These are phyloP conservation scores for Lepidothrix coronata DNA, from an alignment of 2,113 vertebrate species.

Conservation along the genomic window DNA sequence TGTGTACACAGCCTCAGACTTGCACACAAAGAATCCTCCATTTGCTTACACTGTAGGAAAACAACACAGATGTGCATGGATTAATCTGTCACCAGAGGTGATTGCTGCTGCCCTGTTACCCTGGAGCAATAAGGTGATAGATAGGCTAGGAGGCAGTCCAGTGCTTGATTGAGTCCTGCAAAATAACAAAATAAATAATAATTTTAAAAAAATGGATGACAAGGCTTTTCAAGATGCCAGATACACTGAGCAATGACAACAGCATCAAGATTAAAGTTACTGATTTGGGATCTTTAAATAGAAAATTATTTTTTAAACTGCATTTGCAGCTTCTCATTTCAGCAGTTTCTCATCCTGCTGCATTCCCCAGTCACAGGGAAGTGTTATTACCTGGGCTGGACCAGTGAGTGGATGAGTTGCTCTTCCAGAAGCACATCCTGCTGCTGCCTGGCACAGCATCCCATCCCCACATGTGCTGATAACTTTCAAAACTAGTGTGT, in stretches of 20 bases:
- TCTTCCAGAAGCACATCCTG: not conserved
- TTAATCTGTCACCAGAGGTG: not conserved
- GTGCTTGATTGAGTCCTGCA: not conserved
- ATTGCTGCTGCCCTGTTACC: not conserved
- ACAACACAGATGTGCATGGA: not conserved
- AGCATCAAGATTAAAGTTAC: not conserved
- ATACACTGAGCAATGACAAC: not conserved
- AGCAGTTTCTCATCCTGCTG: not conserved
- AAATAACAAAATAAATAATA: not conserved
- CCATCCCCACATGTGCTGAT: accelerated
- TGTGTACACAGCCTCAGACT: not conserved
- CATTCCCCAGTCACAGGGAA: not conserved
- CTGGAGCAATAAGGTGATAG: not conserved
- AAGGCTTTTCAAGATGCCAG: not conserved
- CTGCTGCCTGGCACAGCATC: not conserved
- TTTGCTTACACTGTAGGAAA: not conserved
- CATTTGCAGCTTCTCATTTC: not conserved
- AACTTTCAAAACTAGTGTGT: not conserved
- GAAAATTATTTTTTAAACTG: not conserved
- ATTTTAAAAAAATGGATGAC: not conserved
- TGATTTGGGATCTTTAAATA: not conserved
- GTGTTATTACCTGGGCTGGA: not conserved
- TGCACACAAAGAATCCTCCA: conserved; percentile 3
- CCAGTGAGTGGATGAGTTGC: not conserved
- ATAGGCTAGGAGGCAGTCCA: not conserved